Percentiles rank a stretch among this genome's conserved stretches.
Conservation (phyloP, 2,797 vertebrate species). For the Rhinatrema bivittatum region DNA sequence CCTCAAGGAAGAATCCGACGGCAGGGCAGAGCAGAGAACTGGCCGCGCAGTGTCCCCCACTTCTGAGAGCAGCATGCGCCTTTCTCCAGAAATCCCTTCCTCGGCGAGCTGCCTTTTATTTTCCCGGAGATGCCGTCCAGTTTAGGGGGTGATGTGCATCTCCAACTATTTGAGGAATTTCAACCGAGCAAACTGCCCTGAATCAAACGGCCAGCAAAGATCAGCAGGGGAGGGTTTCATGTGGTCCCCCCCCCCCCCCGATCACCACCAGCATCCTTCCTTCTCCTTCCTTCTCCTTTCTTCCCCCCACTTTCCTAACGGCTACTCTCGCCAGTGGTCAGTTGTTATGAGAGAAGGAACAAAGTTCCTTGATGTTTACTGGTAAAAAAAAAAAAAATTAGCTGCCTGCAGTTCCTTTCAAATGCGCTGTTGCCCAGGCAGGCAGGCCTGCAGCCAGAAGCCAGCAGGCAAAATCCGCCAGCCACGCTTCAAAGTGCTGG, state of each 20-base stretch:
- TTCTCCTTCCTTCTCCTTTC: no score
- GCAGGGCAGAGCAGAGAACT: no score
- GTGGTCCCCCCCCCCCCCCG: slow-evolving; percentile 15
- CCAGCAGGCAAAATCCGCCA: slow-evolving; percentile 67
- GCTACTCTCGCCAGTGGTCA: slow-evolving; percentile 52
- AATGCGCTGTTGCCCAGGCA: slow-evolving; percentile 41
- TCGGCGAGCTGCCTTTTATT: background rate
- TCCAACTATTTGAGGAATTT: slow-evolving; percentile 8
- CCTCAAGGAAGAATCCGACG: no score
- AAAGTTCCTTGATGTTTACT: slow-evolving; percentile 54
- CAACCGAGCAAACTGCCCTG: slow-evolving; percentile 2
- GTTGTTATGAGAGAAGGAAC: slow-evolving; percentile 49
- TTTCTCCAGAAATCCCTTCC: slow-evolving; percentile 6
- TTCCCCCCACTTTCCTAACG: no score
- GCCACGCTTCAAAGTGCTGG: slow-evolving; percentile 59
- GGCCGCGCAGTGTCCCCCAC: no score
- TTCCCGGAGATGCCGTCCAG: accelerated
- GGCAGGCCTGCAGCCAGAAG: slow-evolving; percentile 64
- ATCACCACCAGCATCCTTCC: no score
- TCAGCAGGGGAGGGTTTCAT: slow-evolving; percentile 13
- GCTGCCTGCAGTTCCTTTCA: slow-evolving; percentile 68
- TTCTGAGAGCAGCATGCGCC: no score
- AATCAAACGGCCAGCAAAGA: slow-evolving; percentile 33
- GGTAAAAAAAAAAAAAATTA: no score
- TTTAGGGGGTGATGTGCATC: background rate